phyloP scores from a whole-genome alignment of 2,888 invertebrate genomes.

The Prenolepis imparis region DNA sequence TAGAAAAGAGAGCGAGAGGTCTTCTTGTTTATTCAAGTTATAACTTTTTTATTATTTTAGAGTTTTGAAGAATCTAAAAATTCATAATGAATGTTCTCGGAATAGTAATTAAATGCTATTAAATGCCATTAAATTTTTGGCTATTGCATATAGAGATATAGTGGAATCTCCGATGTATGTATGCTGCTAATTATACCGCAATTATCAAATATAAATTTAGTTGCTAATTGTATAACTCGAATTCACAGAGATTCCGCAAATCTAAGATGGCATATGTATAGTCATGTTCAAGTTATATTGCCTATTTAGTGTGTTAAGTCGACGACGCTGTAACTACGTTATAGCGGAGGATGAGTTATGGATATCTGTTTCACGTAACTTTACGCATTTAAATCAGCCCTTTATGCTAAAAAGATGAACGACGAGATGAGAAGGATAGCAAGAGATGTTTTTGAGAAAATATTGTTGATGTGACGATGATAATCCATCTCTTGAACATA shows the following conservation, averaged over 20 bases:
- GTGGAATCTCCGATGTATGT: background rate
- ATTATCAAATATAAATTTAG: conserved; percentile 36
- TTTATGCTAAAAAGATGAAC: conserved; percentile 43
- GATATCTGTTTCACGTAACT: conserved; percentile 47
- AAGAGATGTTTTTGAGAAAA: background rate
- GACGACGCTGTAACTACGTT: conserved; percentile 43
- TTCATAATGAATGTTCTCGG: background rate
- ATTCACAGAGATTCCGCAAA: conserved; percentile 5
- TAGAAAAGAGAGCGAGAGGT: background rate
- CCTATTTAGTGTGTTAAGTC: conserved; percentile 41
- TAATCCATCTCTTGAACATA: background rate
- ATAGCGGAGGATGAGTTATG: conserved; percentile 26
- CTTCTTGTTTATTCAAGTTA: background rate
- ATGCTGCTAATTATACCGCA: background rate
- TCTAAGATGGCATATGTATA: conserved; percentile 40
- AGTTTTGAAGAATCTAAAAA: background rate
- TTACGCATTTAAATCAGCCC: conserved; percentile 46
- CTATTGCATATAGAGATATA: background rate
- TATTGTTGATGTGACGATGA: background rate
- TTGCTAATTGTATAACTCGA: conserved; percentile 11
- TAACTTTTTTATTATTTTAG: background rate
- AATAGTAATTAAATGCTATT: background rate
- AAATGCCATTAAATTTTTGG: background rate
- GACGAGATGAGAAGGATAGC: background rate
- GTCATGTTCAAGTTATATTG: conserved; percentile 52